Conservation (phyloP, 2,888 invertebrate genomes). For the Incurvaria masculella region DNA sequence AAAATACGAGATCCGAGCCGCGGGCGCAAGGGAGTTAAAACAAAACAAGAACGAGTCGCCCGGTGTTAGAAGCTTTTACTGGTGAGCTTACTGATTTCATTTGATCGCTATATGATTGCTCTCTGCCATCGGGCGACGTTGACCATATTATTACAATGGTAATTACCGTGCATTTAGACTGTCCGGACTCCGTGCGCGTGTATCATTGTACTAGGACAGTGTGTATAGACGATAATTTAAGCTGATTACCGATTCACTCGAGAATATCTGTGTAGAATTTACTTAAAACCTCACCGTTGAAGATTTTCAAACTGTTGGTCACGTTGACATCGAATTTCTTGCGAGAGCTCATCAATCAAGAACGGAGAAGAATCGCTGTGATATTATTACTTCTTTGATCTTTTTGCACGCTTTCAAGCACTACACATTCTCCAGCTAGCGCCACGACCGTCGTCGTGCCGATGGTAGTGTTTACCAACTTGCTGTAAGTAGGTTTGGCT, state of each 20-base stretch:
- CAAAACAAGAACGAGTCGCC: background rate
- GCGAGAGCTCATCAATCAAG: background rate
- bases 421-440: background rate
- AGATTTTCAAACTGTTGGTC: background rate
- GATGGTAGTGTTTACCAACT: background rate
- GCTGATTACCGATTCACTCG: background rate
- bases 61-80: background rate
- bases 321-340: background rate
- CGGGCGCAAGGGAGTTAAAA: conserved; percentile 31
- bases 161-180: background rate
- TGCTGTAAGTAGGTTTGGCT: background rate
- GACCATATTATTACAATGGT: background rate
- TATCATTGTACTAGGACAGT: background rate
- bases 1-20: conserved; percentile 39
- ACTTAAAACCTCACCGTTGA: background rate
- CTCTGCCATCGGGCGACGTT: background rate
- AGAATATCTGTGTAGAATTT: background rate
- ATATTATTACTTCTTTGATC: background rate
- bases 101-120: background rate
- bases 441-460: too few species aligned
- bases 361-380: background rate
- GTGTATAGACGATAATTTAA: too few species aligned
- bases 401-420: background rate
- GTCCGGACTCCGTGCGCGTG: background rate
- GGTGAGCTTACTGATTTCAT: background rate